Evolutionary conservation across 2,888 invertebrate species (phyloP), one percentile per base, ranked within the genome.

Genomic region (Andrena chrysosceles): DNA sequence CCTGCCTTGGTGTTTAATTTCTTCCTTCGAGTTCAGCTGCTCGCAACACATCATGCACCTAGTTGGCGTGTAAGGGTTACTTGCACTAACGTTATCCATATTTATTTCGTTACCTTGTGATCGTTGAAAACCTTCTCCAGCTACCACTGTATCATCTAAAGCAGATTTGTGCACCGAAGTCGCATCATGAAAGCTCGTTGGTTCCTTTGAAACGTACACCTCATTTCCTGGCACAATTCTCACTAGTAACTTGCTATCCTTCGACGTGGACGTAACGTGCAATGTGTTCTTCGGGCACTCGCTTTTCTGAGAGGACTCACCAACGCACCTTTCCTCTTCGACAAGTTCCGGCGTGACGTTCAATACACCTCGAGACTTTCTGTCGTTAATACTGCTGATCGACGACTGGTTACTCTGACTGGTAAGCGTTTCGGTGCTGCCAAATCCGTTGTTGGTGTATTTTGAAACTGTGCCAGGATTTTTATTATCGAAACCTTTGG

Each of bases 381-480:
- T 84, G 0, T 91, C 93, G 59, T 89, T 91, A 4, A 87, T 89
- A 73, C 92, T 92, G 67, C 93, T 93, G 7, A 88, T 87, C 0
- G 91, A 92, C 5, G 93, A 93, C 54, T 93, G 92, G 71, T 93
- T 93, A 79, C 93, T 93, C 72, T 93, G 93, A 64, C 93, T 93
- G 31, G 91, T 91, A 16, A 94, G 85, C 0, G 93, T 93, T 66
- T 94, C 94, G 6, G 93, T 93, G 76, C 94, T 94, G 0, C 94
- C 94, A 26, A 93, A 93, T 10, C 93, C 92, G 42, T 71, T 83
- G 8, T 69, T 79, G 7, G 33, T 48, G 33, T 70, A 66, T 1
- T 74, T 83, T 0, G 69, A 56, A 5, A 78, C 4, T 4, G 72
- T 5, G 2, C 80, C 80, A 2, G 67, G 49, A 20, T 29, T 63